These are phyloP conservation scores for Lucifuga dentata DNA, from an alignment of 2,113 vertebrate genomes.

Conservation along the genomic window DNA sequence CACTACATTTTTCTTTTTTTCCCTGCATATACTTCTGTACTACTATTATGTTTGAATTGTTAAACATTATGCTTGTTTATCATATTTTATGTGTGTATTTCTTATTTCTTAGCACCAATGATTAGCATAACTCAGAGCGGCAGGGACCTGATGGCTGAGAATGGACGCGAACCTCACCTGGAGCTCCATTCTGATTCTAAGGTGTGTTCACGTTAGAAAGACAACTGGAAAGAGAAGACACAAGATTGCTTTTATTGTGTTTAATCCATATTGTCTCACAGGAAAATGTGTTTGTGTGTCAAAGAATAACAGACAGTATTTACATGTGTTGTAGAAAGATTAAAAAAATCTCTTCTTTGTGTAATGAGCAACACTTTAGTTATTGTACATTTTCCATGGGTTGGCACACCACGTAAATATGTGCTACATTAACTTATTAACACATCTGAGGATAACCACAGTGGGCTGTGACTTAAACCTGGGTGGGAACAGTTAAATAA, in stretches of 20 bases:
- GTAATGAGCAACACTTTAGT: too few species aligned
- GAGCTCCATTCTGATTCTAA: conserved; percentile 84
- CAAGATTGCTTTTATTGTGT: too few species aligned
- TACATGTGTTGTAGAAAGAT: neutral
- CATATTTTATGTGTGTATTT: conserved; percentile 4
- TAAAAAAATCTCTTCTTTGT: neutral
- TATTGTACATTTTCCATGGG: neutral
- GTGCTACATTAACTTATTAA: too few species aligned
- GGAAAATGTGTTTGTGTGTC: neutral
- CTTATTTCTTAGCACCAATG: conserved; percentile 80
- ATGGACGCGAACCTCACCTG: conserved; percentile 72
- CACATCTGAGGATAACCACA: too few species aligned
- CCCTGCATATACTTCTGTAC: neutral
- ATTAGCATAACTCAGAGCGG: conserved; percentile 85
- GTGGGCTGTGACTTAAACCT: too few species aligned
- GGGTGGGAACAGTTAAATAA: too few species aligned
- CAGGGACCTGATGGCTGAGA: conserved; percentile 70
- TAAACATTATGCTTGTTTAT: neutral
- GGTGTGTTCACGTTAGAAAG: conserved; percentile 60
- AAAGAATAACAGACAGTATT: neutral
- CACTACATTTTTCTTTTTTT: conserved; percentile 5
- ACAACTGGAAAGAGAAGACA: neutral
- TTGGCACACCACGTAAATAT: neutral
- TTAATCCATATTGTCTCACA: too few species aligned
- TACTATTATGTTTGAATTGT: neutral